These are phyloP conservation scores for Cephus nigrinus DNA, from an alignment of 2,888 invertebrate genomes.

Conservation along the genomic window DNA sequence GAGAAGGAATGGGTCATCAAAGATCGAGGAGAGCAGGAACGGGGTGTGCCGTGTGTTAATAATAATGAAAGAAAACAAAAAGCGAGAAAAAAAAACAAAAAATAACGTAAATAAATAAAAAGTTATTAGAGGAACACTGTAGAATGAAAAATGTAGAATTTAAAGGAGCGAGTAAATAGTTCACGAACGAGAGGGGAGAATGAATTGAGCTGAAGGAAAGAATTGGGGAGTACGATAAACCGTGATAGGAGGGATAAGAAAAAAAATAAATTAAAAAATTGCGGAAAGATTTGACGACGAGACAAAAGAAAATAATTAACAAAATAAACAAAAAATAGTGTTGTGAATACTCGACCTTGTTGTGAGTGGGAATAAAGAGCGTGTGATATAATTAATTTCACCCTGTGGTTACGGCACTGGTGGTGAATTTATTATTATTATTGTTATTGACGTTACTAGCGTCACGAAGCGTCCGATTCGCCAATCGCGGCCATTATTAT, in stretches of 20 bases:
- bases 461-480: not conserved
- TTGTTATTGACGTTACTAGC: not conserved
- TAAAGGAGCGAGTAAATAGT: not conserved
- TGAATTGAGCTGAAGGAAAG: not conserved
- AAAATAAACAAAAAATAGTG: slow-evolving; percentile 6
- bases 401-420: not conserved
- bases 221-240: not conserved
- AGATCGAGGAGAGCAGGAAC: slow-evolving; percentile 1
- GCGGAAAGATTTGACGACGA: not conserved
- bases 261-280: not conserved
- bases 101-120: slow-evolving; percentile 8
- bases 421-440: not conserved
- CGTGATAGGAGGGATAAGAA: not conserved
- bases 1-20: not conserved
- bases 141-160: slow-evolving; percentile 4
- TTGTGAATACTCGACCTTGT: slow-evolving; percentile 4
- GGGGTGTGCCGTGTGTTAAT: not conserved
- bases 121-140: slow-evolving; percentile 12
- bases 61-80: slow-evolving; percentile 11
- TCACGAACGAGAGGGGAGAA: not conserved
- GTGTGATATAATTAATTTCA: not conserved
- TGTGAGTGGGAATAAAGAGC: slow-evolving; percentile 1
- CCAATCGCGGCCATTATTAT: not conserved
- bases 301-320: slow-evolving; percentile 10
- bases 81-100: slow-evolving; percentile 10